These are phyloP conservation scores for Patiria miniata DNA, from an alignment of 35 echinoderm and acorn worm species.

Conservation along the genomic window DNA sequence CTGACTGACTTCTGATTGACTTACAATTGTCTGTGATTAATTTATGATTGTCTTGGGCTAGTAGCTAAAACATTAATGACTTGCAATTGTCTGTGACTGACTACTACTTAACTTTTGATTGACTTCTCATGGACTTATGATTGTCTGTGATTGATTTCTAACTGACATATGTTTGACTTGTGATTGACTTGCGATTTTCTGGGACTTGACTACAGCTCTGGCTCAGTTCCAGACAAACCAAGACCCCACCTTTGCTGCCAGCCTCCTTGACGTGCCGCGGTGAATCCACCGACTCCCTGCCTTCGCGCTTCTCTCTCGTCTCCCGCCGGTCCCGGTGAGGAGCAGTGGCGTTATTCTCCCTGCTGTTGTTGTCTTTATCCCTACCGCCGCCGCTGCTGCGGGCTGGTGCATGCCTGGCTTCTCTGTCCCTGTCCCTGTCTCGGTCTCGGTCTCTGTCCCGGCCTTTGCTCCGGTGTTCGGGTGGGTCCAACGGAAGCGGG, in stretches of 20 bases:
- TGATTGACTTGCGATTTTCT: too few species aligned
- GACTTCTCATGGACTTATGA: too few species aligned
- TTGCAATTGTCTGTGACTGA: too few species aligned
- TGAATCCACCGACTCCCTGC: constrained; percentile 27
- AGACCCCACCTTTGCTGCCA: constrained; percentile 18
- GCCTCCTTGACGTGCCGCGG: not conserved
- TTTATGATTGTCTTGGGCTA: too few species aligned
- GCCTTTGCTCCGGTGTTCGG: constrained; percentile 44
- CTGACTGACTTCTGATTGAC: too few species aligned
- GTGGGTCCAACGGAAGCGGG: constrained; percentile 62
- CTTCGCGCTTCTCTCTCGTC: constrained; percentile 7
- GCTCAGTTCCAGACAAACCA: too few species aligned
- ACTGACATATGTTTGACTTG: too few species aligned
- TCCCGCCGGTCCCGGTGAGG: constrained; percentile 5
- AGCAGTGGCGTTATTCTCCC: constrained; percentile 31
- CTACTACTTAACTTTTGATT: too few species aligned
- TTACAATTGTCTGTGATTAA: too few species aligned
- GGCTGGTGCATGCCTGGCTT: not conserved
- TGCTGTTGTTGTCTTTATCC: constrained; percentile 27
- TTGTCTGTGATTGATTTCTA: too few species aligned
- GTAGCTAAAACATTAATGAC: too few species aligned
- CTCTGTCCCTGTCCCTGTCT: constrained; percentile 41
- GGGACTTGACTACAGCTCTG: too few species aligned
- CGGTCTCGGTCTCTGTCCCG: constrained; percentile 14
- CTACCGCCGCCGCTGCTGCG: not conserved